phyloP scores from a whole-genome alignment of 2,888 invertebrate genomes.

The Chymomyza fuscimana region DNA sequence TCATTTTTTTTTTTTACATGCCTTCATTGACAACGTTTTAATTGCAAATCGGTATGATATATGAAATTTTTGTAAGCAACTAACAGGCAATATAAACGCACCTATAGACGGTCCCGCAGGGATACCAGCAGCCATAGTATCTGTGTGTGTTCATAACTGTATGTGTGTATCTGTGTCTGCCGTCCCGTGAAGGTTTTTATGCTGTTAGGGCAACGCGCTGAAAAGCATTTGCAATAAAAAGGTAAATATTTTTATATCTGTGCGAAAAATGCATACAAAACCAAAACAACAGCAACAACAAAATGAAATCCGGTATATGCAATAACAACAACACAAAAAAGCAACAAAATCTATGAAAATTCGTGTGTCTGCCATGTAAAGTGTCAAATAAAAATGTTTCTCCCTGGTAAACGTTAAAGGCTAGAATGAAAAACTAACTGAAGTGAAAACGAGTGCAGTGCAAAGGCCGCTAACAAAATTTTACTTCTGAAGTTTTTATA shows the following conservation, averaged over 20 bases:
- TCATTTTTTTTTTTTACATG: background rate
- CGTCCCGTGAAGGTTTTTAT: background rate
- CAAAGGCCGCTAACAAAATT: constrained; percentile 7
- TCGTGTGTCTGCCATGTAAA: constrained; percentile 43
- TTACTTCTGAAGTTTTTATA: constrained; percentile 8
- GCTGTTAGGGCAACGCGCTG: constrained; percentile 10
- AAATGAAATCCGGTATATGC: constrained; percentile 13
- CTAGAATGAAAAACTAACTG: background rate
- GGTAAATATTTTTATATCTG: constrained; percentile 20
- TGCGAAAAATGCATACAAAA: background rate
- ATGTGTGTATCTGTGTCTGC: background rate
- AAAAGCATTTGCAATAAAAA: constrained; percentile 15
- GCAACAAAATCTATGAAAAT: constrained; percentile 32
- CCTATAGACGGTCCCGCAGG: background rate
- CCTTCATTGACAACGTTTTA: constrained; percentile 67
- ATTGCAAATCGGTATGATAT: constrained; percentile 56
- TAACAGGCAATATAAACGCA: constrained; percentile 1
- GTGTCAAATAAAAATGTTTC: constrained; percentile 59
- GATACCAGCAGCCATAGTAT: constrained; percentile 13
- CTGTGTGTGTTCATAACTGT: constrained; percentile 19
- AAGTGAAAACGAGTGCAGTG: background rate
- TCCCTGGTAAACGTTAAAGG: background rate
- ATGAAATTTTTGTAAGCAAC: constrained; percentile 23
- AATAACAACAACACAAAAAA: constrained; percentile 6
- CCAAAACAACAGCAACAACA: constrained; percentile 2